Evolutionary conservation across 2,113 vertebrate species (phyloP), one percentile per base, ranked within the genome.

Genomic region (Ranitomeya variabilis): DNA sequence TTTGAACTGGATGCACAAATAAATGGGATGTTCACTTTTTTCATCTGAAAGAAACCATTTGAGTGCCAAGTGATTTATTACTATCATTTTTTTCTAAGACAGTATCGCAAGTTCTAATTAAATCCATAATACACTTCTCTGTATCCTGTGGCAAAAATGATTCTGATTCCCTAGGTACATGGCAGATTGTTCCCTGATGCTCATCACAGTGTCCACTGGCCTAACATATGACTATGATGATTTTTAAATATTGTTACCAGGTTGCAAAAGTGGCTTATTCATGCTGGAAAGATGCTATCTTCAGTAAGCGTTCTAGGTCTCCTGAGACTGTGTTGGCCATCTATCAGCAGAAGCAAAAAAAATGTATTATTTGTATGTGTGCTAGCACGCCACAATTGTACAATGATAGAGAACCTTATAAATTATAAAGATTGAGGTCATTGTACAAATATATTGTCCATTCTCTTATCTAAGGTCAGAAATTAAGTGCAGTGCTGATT

Each of bases 241-340:
- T 16, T 0, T 71, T 26, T 80, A 21, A 19, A 23, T 90, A 87
- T 90, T 86, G n/a, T 90, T 89, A 79, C 83, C 55, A n/a, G 80
- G 0, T 6, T 4, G 71, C 62, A 84, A 26, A 55, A 55, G 66
- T 37, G 26, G n/a, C 78, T 26, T 0, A 6, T 62, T 81, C 57
- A 4, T 62, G 57, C 80, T 62, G 21, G 51, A 55, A 84, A 69
- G 64, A 84, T 84, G 45, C 26, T 81, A 62, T 62, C 79, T 62
- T 26, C 31, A 57, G 79, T 62, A 60, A 81, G 59, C 79, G 19
- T 18, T n/a, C 45, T 26, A 14, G 26, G 52, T 26, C 64, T 55
- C 51, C 54, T 64, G 62, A 83, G 64, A 83, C 62, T 21, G 45
- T 21, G 26, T 18, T 16, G 15, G 21, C 45, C n/a, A 52, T 54